Evolutionary conservation across 2,888 invertebrate genomes (phyloP).

Genomic region (Diplazon laetatorius): DNA sequence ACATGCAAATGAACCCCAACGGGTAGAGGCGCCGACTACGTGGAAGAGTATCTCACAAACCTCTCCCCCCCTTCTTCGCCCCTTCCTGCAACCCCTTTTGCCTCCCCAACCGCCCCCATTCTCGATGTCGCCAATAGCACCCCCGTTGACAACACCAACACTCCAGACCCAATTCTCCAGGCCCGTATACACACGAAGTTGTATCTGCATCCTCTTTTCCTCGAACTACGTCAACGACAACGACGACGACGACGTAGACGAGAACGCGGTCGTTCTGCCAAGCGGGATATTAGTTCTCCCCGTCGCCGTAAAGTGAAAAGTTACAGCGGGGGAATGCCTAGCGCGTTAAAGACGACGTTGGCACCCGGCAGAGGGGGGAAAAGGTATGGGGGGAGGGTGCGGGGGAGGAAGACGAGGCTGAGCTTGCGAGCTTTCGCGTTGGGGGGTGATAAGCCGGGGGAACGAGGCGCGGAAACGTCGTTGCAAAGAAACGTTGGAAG

Average conservation of each 20-base stretch:
- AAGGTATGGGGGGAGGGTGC: no score
- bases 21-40: conserved; percentile 17
- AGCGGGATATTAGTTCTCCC: conserved; percentile 63
- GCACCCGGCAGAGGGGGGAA: no score
- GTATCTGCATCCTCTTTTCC: conserved; percentile 22
- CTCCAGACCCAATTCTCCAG: conserved; percentile 49
- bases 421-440: conserved; percentile 24
- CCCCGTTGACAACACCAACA: conserved; percentile 49
- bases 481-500: conserved; percentile 26
- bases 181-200: not conserved
- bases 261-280: conserved; percentile 54
- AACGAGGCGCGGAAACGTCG: conserved; percentile 5
- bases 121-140: conserved; percentile 50
- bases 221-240: conserved; percentile 26
- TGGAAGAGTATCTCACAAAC: conserved; percentile 39
- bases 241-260: conserved; percentile 24
- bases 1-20: conserved; percentile 61
- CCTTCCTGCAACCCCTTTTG: conserved; percentile 53
- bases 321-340: conserved; percentile 68
- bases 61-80: conserved; percentile 2
- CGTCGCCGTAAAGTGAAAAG: conserved; percentile 78
- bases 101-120: not conserved
- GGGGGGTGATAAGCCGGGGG: not conserved
- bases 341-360: conserved; percentile 46
- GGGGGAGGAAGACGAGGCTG: conserved; percentile 20